phyloP scores from a whole-genome alignment of 2,113 vertebrate genomes.

The Platichthys flesus region DNA sequence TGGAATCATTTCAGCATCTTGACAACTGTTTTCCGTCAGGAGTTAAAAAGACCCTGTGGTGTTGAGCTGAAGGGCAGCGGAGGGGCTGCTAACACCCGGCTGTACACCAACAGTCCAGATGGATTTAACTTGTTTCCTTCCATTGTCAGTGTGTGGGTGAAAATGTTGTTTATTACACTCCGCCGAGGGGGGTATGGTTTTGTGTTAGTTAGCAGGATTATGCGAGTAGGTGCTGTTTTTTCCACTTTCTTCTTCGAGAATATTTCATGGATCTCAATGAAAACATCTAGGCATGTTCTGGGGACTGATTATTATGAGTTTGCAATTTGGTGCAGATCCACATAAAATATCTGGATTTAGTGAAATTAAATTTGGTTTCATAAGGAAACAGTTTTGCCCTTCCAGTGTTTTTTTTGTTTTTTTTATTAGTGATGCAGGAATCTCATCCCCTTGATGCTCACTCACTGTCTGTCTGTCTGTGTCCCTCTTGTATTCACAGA shows the following conservation, averaged over 20 bases:
- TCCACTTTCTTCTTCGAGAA: too few relatives aligned
- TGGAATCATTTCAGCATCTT: slow-evolving; percentile 34
- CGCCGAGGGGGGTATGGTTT: not conserved
- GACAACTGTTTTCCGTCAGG: slow-evolving; percentile 27
- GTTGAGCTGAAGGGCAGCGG: not conserved
- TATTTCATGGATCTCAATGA: not conserved
- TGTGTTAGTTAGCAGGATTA: not conserved
- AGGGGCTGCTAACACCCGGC: not conserved
- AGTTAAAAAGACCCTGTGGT: slow-evolving; percentile 13
- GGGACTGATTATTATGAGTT: not conserved
- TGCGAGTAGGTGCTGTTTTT: too few relatives aligned
- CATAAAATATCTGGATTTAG: too few relatives aligned
- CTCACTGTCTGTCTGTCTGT: not conserved
- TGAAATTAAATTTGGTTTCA: too few relatives aligned
- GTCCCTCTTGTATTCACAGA: slow-evolving; percentile 80
- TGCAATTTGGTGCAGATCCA: too few relatives aligned
- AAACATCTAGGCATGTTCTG: not conserved
- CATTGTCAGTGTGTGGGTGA: not conserved
- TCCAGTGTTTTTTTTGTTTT: not conserved
- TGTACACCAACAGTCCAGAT: slow-evolving; percentile 15
- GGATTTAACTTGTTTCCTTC: slow-evolving; percentile 1
- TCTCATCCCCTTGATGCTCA: not conserved
- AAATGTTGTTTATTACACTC: not conserved
- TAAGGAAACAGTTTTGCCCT: too few relatives aligned
- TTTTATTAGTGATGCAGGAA: not conserved